phyloP scores from a whole-genome alignment of 92 coral and sea anemone genomes.

The Palythoa heliodiscus region DNA sequence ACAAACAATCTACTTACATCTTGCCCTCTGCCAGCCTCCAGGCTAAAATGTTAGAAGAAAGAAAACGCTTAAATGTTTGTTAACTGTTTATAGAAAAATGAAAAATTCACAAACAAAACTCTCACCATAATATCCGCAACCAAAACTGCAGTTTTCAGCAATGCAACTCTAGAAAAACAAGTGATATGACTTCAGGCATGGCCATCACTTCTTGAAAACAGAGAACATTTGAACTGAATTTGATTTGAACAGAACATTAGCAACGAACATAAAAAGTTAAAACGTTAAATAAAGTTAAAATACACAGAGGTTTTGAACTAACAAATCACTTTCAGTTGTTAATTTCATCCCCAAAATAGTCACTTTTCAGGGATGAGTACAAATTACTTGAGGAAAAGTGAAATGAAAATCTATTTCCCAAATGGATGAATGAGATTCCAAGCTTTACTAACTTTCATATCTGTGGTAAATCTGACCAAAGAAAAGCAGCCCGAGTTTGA shows the following conservation, averaged over 20 bases:
- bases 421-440: too few relatives aligned
- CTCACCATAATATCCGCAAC: slow-evolving; percentile 50
- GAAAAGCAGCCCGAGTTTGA: too few relatives aligned
- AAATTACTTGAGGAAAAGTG: too few relatives aligned
- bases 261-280: too few relatives aligned
- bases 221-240: background rate
- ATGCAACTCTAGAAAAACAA: background rate
- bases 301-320: too few relatives aligned
- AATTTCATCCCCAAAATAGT: too few relatives aligned
- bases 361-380: too few relatives aligned
- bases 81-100: background rate
- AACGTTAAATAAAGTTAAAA: too few relatives aligned
- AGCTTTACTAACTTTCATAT: too few relatives aligned
- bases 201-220: background rate
- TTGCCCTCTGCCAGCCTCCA: slow-evolving; percentile 85
- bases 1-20: slow-evolving; percentile 44
- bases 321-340: too few relatives aligned
- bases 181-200: background rate
- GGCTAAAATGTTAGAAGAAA: slow-evolving; percentile 56
- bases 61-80: background rate
- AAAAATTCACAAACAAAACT: background rate
- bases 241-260: background rate
- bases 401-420: too few relatives aligned
- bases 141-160: slow-evolving; percentile 1
- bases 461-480: too few relatives aligned